These are phyloP conservation scores for Takifugu bimaculatus DNA, from an alignment of 2,113 vertebrate species.

Conservation along the genomic window DNA sequence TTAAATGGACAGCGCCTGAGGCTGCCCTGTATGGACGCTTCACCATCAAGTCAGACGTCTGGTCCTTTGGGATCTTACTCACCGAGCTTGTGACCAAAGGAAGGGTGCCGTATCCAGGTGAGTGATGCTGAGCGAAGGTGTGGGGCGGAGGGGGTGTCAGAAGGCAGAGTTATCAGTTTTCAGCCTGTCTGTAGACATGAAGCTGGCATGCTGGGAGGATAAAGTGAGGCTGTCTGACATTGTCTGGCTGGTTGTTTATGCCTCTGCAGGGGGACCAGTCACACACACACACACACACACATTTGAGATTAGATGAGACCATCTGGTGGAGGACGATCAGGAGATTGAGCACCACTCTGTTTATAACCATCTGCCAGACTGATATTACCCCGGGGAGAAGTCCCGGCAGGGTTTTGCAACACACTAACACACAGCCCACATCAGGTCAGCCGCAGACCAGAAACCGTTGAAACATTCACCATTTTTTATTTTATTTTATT, in stretches of 20 bases:
- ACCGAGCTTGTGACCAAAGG: conserved; percentile 94
- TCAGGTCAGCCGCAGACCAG: too few species aligned
- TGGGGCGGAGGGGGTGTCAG: conserved; percentile 9
- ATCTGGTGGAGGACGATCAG: conserved; percentile 61
- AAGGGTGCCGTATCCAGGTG: conserved; percentile 94
- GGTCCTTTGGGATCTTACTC: conserved; percentile 94
- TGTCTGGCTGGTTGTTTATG: conserved; percentile 52
- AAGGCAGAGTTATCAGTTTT: conserved; percentile 14
- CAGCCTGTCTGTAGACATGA: conserved; percentile 35
- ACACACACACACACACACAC: conserved; percentile 34
- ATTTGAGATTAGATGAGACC: conserved; percentile 63
- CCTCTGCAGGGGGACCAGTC: conserved; percentile 37
- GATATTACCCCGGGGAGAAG: conserved; percentile 42
- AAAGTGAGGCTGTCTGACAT: conserved; percentile 52
- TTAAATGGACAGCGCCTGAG: conserved; percentile 95
- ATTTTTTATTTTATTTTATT: too few species aligned
- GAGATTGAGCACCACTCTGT: conserved; percentile 67
- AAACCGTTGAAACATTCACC: too few species aligned
- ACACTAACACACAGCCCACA: not conserved
- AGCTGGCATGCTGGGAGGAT: conserved; percentile 39
- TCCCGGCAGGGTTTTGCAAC: conserved; percentile 21
- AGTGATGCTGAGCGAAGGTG: conserved; percentile 20
- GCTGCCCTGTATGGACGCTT: conserved; percentile 92
- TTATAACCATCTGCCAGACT: conserved; percentile 67
- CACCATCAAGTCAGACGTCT: conserved; percentile 95